A percentile compares a stretch with the other conserved stretches of the same genome.
These are phyloP conservation scores for Pilophorus perplexus DNA, from an alignment of 2,888 invertebrate genomes.

Conservation along the genomic window DNA sequence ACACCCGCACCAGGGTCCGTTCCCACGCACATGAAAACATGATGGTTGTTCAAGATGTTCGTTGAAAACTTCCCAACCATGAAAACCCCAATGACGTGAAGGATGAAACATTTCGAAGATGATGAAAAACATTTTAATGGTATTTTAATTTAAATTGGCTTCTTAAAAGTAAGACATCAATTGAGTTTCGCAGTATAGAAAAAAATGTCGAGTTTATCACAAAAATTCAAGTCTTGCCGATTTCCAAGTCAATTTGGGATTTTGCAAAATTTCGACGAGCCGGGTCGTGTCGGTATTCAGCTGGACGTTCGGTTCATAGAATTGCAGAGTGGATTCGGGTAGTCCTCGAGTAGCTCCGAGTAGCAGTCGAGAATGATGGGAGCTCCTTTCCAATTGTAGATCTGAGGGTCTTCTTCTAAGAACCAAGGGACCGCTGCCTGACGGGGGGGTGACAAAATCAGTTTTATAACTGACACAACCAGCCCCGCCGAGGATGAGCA, in stretches of 20 bases:
- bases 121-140: too few species aligned
- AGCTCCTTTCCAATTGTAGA: constrained; percentile 36
- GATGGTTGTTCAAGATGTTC: too few species aligned
- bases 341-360: constrained; percentile 25
- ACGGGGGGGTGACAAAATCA: constrained; percentile 32
- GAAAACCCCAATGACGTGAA: too few species aligned
- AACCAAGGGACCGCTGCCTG: constrained; percentile 37
- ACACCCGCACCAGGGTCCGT: too few species aligned
- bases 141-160: too few species aligned
- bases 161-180: constrained; percentile 24
- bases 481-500: constrained; percentile 14
- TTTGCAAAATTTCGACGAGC: too few species aligned
- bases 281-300: too few species aligned
- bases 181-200: too few species aligned
- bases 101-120: too few species aligned
- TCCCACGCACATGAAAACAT: too few species aligned
- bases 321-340: not conserved
- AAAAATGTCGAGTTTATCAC: constrained; percentile 28
- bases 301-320: not conserved
- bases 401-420: constrained; percentile 31
- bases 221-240: constrained; percentile 9
- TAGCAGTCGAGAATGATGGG: constrained; percentile 37
- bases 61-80: too few species aligned
- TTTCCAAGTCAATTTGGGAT: too few species aligned
- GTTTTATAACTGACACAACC: constrained; percentile 34